A percentile compares a stretch with the other conserved stretches of the same genome.
Evolutionary conservation across 2,888 invertebrate genomes (phyloP).

Genomic region (Acrobasis suavella): DNA sequence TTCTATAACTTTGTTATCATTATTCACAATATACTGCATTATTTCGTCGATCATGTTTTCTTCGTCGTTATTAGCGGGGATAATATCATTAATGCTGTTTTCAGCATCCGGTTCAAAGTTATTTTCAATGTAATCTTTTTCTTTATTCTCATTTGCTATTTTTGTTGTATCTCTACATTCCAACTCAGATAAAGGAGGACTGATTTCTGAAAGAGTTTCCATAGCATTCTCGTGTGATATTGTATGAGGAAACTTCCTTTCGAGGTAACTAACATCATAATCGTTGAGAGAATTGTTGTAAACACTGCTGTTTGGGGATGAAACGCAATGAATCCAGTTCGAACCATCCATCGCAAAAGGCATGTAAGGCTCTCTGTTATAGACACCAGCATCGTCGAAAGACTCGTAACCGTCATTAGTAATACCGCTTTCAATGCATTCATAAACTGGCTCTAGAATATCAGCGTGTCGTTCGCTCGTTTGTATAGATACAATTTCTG

Average conservation of each 20-base stretch:
- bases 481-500: constrained; percentile 75
- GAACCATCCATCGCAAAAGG: constrained; percentile 54
- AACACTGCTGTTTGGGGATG: constrained; percentile 58
- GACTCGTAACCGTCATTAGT: constrained; percentile 62
- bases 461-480: constrained; percentile 69
- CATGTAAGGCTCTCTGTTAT: constrained; percentile 1
- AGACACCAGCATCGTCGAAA: constrained; percentile 40
- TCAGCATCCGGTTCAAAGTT: constrained; percentile 27
- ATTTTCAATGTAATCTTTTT: constrained; percentile 30
- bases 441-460: constrained; percentile 72
- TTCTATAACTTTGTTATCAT: constrained; percentile 39
- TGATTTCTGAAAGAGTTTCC: constrained; percentile 19
- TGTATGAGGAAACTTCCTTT: constrained; percentile 47
- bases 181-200: constrained; percentile 21
- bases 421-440: constrained; percentile 61
- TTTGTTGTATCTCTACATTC: constrained; percentile 21
- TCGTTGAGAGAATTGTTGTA: constrained; percentile 62
- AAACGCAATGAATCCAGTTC: constrained; percentile 65
- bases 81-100: constrained; percentile 25
- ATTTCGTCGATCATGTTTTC: constrained; percentile 72
- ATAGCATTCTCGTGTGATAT: constrained; percentile 36
- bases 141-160: constrained; percentile 23
- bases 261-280: constrained; percentile 49
- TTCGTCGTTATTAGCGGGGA: constrained; percentile 42
- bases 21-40: constrained; percentile 63